Conservation (phyloP, 2,888 invertebrate genomes). For the Megamerina dolium region DNA sequence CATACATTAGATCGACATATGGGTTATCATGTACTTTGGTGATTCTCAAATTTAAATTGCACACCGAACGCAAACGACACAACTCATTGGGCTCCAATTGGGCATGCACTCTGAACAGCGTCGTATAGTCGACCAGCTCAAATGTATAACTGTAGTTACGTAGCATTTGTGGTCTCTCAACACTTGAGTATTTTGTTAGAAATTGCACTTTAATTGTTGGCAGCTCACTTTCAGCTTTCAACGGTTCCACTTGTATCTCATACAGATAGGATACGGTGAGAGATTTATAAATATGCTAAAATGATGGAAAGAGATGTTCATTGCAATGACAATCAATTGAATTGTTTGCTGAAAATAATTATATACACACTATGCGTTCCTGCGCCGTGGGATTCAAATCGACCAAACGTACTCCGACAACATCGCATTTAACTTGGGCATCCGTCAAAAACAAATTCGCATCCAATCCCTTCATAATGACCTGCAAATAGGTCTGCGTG, state of each 20-base stretch:
- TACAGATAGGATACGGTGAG: conserved; percentile 77
- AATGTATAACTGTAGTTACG: conserved; percentile 63
- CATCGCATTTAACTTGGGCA: conserved; percentile 55
- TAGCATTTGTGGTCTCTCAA: conserved; percentile 36
- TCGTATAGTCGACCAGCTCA: conserved; percentile 76
- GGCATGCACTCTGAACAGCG: conserved; percentile 68
- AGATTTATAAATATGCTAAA: conserved; percentile 63
- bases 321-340: not conserved
- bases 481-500: conserved; percentile 78
- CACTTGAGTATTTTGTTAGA: conserved; percentile 55
- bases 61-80: conserved; percentile 83
- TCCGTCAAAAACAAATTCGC: conserved; percentile 52
- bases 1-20: conserved; percentile 71
- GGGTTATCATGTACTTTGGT: conserved; percentile 54
- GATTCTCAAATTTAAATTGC: conserved; percentile 71
- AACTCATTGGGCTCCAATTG: conserved; percentile 74
- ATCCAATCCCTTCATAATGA: conserved; percentile 61
- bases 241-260: conserved; percentile 64
- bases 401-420: conserved; percentile 57
- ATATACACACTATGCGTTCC: conserved; percentile 53
- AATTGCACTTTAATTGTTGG: conserved; percentile 62
- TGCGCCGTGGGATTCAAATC: conserved; percentile 62
- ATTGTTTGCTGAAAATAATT: not conserved
- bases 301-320: not conserved
- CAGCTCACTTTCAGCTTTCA: conserved; percentile 55